Evolutionary conservation across 1,140 invertebrate genomes (phyloP), one percentile per base, ranked within the genome.

Genomic region (Leguminivora glycinivorella): DNA sequence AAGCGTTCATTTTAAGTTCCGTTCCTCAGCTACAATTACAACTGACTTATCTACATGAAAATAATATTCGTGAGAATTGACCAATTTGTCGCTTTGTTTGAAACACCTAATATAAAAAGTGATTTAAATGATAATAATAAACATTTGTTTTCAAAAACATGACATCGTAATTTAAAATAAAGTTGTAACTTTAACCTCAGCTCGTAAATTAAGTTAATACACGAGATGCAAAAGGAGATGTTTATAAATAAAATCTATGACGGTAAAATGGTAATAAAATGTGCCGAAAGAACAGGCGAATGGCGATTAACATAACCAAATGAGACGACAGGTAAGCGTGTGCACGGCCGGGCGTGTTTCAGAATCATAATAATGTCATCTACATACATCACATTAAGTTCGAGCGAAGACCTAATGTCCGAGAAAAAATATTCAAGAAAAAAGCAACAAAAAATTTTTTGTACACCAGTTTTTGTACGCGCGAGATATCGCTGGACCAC

Each of bases 191-290:
- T 17, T 63, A 63, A 63, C 58, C 58, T 60, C 56, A n/a, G 12
- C 14, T 14, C 58, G 26, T 63, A 63, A 63, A 63, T 63, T 29
- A 63, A 31, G 2, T 52, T n/a, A 17, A 34, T 17, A 63, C 58
- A 63, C 6, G n/a, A 29, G 29, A 63, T 63, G 58, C 58, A 63
- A 63, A 63, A 63, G 26, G 58, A 17, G n/a, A n/a, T 31, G 58
- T 29, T 63, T 31, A 63, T 63, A 63, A 63, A 63, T 29, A 63
- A 63, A 63, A 63, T 31, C 58, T 63, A 63, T 63, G 67, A 69
- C 26, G 40, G 43, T 69, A 69, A 69, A 56, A 69, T 69, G 38
- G 56, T 43, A 69, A 69, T 58, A 69, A 69, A 69, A 69, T 24
- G 47, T 69, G 40, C 34, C 67, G 14, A 69, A 69, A 69, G 47